Evolutionary conservation across 1,140 invertebrate species (phyloP), one percentile per base, ranked within the genome.

Genomic region (Zaprionus vittiger): DNA sequence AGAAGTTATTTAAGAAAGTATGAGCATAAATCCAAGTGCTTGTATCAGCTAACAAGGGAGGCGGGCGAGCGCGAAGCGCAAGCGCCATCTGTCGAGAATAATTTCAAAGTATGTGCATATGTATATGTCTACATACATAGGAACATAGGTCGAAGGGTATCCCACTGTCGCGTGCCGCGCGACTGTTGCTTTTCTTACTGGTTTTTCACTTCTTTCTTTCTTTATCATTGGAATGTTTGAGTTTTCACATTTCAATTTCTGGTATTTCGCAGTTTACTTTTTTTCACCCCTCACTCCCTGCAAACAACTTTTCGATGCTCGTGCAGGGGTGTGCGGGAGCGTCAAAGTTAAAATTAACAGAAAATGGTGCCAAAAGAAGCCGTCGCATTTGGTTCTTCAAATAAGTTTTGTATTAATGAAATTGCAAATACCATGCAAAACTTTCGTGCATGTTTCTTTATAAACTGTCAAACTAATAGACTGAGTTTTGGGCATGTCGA

Each of bases 191-290:
- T n/a, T n/a, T n/a, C n/a, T n/a, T n/a, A n/a, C n/a, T n/a, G n/a
- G n/a, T n/a, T 82, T 80, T 63, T 69, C 20, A 49, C 70, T 63
- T 65, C 64, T 47, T 63, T 47, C 41, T 17, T 68, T 49, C 66
- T 76, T 73, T 81, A 74, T 73, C 73, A 82, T 76, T 81, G 81
- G 68, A 86, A 90, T 90, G 79, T 91, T 90, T 91, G 85, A 90
- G 81, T 91, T 90, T 90, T 80, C 86, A 85, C 85, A 90, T 91
- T 91, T 91, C 86, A 91, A 91, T 91, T 91, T 86, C 80, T 86
- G 81, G 82, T 80, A 85, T 82, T 76, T 76, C 44, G 28, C 20
- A 70, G 49, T 68, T 47, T n/a, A 52, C 11, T 59, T 38, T 59
- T 55, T 72, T 52, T 9, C n/a, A 5, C 7, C 7, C n/a, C 26